Base-by-base conservation (phyloP, 1,140 invertebrate species). In the Cydia splendana region DNA sequence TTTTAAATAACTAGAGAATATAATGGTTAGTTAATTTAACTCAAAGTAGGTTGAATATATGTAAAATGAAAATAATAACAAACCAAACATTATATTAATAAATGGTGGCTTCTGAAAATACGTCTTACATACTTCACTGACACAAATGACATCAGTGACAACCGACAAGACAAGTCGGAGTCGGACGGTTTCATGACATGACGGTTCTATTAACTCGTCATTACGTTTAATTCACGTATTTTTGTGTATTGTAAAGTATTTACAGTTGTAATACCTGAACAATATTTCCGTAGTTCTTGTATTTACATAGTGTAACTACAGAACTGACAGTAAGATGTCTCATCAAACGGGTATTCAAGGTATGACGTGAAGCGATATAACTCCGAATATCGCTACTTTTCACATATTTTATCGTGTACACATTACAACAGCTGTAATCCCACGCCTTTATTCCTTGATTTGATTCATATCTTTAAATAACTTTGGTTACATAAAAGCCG, bases 291-390 rank as follows among this genome's bases (percentile, higher is more conserved):
- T 62, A 24, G 20, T 24, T 62, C 7, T 20, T 62, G 57, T 12
- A 12, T 18, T 24, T 12, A 24, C 57, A 20, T 7, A 62, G 57
- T 62, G 57, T 12, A 24, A 62, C 18, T 10, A 62, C 18, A 10
- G 20, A 10, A 62, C 9, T n/a, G n/a, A 67, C 9, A 20, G 7
- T 20, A 67, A 79, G 79, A 94, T 94, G 91, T 92, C 89, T 83
- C 93, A 94, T 78, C 90, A 93, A 84, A 92, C 91, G 38, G 91
- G 90, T 77, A 93, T 93, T 78, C 87, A 93, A 87, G 92, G 88
- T 93, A 87, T 75, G 79, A 74, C 53, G 76, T 74, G 53, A 79
- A 79, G 79, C 77, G 77, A 74, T 80, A 48, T 48, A 78, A 76
- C 75, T 48, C 20, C 24, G 78, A 45, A 65, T 53, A 78, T 73